These are phyloP conservation scores for Drosophila siamana DNA, from an alignment of 2,888 invertebrate species.

Conservation along the genomic window DNA sequence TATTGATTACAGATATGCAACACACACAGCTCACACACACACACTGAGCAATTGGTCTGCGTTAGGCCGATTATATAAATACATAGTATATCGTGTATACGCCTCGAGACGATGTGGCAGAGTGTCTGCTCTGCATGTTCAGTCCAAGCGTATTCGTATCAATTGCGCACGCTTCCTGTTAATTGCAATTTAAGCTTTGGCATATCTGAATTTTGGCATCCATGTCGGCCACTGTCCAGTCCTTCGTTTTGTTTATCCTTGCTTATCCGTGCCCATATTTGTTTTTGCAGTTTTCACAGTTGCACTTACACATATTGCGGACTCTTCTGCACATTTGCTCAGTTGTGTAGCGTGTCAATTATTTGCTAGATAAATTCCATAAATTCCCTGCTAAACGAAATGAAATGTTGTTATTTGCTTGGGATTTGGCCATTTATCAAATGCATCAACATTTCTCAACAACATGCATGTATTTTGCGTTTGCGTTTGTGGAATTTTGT, in stretches of 20 bases:
- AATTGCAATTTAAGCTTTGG: slow-evolving; percentile 59
- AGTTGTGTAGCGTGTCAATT: slow-evolving; percentile 46
- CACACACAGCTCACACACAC: background rate
- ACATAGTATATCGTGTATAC: slow-evolving; percentile 14
- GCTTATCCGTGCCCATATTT: slow-evolving; percentile 25
- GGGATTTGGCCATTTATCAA: slow-evolving; percentile 41
- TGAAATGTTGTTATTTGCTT: slow-evolving; percentile 44
- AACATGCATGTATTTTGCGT: background rate
- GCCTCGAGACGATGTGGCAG: slow-evolving; percentile 1
- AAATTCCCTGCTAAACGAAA: slow-evolving; percentile 45
- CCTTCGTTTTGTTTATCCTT: background rate
- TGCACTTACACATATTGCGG: slow-evolving; percentile 28
- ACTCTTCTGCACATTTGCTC: slow-evolving; percentile 24
- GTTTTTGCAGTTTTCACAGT: slow-evolving; percentile 42
- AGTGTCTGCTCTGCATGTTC: slow-evolving; percentile 25
- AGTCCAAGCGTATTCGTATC: slow-evolving; percentile 20
- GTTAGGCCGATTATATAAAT: slow-evolving; percentile 49
- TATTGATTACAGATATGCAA: slow-evolving; percentile 57
- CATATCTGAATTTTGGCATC: slow-evolving; percentile 21
- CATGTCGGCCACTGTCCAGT: slow-evolving; percentile 26
- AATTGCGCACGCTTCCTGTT: slow-evolving; percentile 42
- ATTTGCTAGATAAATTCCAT: slow-evolving; percentile 51
- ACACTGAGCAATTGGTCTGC: slow-evolving; percentile 4
- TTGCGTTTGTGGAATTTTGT: slow-evolving; percentile 3
- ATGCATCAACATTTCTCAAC: slow-evolving; percentile 7